These are phyloP conservation scores for Odiellus spinosus DNA, from an alignment of 2,888 invertebrate genomes.

Conservation along the genomic window DNA sequence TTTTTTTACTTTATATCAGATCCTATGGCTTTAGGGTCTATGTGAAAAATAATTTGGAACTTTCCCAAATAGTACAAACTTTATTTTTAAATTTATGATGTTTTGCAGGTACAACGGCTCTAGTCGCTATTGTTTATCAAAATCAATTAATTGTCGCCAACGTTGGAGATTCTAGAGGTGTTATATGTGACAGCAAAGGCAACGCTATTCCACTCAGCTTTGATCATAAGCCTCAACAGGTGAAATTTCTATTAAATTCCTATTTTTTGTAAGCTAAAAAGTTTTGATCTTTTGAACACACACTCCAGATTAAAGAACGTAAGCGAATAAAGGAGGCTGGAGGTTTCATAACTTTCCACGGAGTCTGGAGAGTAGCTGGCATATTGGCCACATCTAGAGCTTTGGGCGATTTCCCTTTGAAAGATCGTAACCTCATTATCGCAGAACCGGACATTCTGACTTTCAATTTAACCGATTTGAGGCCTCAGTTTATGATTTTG, in stretches of 20 bases:
- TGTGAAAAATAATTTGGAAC: too few relatives aligned
- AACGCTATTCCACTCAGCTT: constrained; percentile 81
- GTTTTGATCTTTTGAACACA: neutral
- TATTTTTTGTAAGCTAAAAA: neutral
- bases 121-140: constrained; percentile 71
- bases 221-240: constrained; percentile 94
- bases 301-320: constrained; percentile 53
- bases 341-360: constrained; percentile 84
- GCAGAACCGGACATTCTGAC: constrained; percentile 89
- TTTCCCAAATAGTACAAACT: too few relatives aligned
- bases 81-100: neutral
- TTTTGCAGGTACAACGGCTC: constrained; percentile 65
- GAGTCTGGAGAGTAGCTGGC: constrained; percentile 91
- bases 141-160: constrained; percentile 76
- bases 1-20: too few relatives aligned
- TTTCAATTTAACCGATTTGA: constrained; percentile 62
- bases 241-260: constrained; percentile 26
- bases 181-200: constrained; percentile 80
- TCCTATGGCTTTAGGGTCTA: too few relatives aligned
- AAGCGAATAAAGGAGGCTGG: constrained; percentile 87
- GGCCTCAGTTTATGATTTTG: constrained; percentile 61
- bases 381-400: constrained; percentile 87
- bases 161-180: constrained; percentile 90
- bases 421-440: constrained; percentile 80
- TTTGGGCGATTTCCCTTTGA: constrained; percentile 84